These are phyloP conservation scores for Pogonocherus hispidulus DNA, from an alignment of 2,888 invertebrate genomes.

Conservation along the genomic window DNA sequence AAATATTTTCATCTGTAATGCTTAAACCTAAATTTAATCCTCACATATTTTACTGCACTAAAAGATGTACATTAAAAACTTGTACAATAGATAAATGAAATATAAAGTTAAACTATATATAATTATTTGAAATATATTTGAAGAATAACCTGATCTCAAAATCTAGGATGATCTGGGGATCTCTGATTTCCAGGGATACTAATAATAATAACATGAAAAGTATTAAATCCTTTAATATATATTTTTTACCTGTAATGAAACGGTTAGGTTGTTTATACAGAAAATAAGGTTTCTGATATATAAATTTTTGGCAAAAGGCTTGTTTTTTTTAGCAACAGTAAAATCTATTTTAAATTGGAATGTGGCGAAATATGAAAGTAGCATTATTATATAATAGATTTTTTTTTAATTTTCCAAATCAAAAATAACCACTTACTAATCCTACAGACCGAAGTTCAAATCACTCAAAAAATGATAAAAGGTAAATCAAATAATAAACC, in stretches of 20 bases:
- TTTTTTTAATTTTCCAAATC: slow-evolving; percentile 10
- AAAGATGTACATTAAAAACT: no score
- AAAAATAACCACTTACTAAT: slow-evolving; percentile 7
- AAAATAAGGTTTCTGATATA: slow-evolving; percentile 14
- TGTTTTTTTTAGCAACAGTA: slow-evolving; percentile 30
- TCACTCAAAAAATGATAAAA: no score
- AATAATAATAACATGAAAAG: no score
- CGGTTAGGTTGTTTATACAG: neutral
- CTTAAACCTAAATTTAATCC: neutral
- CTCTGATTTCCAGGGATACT: no score
- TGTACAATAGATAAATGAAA: no score
- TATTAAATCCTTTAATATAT: no score
- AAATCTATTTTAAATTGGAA: slow-evolving; percentile 37
- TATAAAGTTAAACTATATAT: no score
- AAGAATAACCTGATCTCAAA: no score
- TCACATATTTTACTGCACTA: neutral
- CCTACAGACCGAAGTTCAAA: neutral
- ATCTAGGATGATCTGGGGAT: no score
- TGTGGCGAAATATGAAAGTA: slow-evolving; percentile 39
- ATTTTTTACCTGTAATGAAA: neutral
- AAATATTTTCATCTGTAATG: neutral
- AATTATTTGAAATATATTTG: no score
- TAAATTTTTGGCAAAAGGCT: slow-evolving; percentile 26
- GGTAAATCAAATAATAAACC: no score
- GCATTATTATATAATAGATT: slow-evolving; percentile 19